Evolutionary conservation across 23 tunicate genomes (phyloP), one percentile per base, ranked within the genome.

Genomic region (Trididemnum nubilum): DNA sequence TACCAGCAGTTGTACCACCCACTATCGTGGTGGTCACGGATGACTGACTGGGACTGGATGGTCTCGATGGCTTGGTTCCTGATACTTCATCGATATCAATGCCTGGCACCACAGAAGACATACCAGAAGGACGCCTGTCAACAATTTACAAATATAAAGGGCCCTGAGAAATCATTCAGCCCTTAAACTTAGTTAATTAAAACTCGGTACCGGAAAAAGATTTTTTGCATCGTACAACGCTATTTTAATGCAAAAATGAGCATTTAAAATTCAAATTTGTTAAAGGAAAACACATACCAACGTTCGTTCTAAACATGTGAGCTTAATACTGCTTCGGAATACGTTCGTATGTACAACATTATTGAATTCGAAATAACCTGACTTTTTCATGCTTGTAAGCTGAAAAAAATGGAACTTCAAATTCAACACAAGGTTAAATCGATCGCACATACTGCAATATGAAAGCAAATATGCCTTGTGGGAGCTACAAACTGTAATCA

Each of bases 21-120:
- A 63, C 90, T 19, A 83, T 73, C 1, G 90, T 85, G 26, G 90
- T 85, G 22, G 90, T 67, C 2, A 85, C 77, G 0, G 90, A 85
- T 2, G 90, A 85, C 60, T 85, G 84, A 27, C 90, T 79, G n/a
- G 90, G 77, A 38, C 90, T 85, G 50, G 83, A 77, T 22, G 90
- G 90, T 34, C 90, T 40, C 2, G 83, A 50, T 7, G 71, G 80
- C 28, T 39, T 73, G 21, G 78, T 34, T 12, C 58, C 78, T 4
- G 29, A 36, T 29, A 12, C n/a, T 9, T 73, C 78, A n/a, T 37
- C 78, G 4, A 38, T 34, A 4, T 73, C 78, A 26, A 39, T 38
- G 28, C 32, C 31, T 25, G 58, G 57, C 18, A 39, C 32, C 9
- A 39, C 32, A 9, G 36, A 4, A 7, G 58, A 38, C 58, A 40